Conservation (phyloP, 2,113 vertebrate species). For the Syngnathus typhle region DNA sequence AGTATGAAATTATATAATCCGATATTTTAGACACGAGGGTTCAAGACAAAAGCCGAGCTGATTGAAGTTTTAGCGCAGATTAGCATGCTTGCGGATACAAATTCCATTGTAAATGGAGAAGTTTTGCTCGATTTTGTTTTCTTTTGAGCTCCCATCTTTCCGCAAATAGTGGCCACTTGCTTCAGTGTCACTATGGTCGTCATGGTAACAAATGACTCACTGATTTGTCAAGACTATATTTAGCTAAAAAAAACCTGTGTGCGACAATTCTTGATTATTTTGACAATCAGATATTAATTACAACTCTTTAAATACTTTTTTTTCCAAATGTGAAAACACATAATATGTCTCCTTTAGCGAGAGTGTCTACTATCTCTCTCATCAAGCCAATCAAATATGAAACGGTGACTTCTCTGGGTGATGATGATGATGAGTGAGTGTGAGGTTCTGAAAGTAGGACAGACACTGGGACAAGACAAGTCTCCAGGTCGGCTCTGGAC, state of each 20-base stretch:
- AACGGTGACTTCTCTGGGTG: conserved; percentile 44
- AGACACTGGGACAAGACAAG: conserved; percentile 63
- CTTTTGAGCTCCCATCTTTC: neutral
- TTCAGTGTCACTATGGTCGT: neutral
- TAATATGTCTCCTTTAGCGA: neutral
- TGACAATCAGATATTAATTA: no score
- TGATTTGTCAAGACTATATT: neutral
- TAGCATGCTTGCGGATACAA: neutral
- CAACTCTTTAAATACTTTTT: no score
- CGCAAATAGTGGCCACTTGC: neutral
- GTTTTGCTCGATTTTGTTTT: neutral
- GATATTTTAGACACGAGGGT: no score
- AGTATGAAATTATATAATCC: neutral
- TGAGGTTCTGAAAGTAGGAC: conserved; percentile 94
- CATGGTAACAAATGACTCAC: neutral
- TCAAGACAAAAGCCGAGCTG: neutral
- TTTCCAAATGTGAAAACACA: neutral
- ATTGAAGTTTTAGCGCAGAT: neutral
- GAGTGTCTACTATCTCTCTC: conserved; percentile 55
- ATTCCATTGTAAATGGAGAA: neutral
- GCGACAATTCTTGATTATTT: neutral
- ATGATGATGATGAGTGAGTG: conserved; percentile 61
- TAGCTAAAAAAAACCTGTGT: neutral
- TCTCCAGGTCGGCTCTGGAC: conserved; percentile 79
- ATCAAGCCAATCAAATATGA: conserved; percentile 27